Conservation (phyloP, 2,797 vertebrate species). For the Hypotaenidia okinawae region DNA sequence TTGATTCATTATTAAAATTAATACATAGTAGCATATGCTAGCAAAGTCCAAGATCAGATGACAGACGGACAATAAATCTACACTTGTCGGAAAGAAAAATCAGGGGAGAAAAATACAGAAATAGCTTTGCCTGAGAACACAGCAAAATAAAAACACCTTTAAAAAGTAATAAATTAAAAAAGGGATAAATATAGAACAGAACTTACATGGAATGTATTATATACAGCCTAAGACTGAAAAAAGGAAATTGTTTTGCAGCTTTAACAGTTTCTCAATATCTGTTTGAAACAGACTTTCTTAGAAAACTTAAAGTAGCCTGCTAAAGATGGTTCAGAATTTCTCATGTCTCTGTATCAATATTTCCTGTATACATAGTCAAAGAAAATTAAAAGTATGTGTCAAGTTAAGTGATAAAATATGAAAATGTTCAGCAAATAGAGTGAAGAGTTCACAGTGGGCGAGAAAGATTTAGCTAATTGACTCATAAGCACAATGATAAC, state of each 20-base stretch:
- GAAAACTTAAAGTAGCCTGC: neutral
- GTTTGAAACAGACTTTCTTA: neutral
- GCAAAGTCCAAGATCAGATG: constrained; percentile 52
- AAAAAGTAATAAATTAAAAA: neutral
- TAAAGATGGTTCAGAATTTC: neutral
- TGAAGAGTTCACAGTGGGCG: neutral
- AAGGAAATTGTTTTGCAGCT: neutral
- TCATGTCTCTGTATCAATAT: neutral
- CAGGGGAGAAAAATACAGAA: neutral
- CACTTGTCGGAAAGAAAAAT: constrained; percentile 10
- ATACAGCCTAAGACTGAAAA: neutral
- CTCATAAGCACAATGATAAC: neutral
- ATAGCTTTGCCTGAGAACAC: neutral
- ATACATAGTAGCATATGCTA: neutral
- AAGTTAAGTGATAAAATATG: neutral
- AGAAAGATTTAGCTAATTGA: neutral
- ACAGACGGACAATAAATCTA: neutral
- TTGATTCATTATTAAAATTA: neutral
- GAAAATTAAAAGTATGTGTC: neutral
- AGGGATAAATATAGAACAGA: neutral
- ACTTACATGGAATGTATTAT: neutral
- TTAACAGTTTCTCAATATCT: neutral
- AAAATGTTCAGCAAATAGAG: neutral
- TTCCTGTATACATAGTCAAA: neutral
- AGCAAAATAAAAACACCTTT: neutral